Evolutionary conservation across 2,888 invertebrate genomes (phyloP).

Genomic region (Autographa pulchrina): DNA sequence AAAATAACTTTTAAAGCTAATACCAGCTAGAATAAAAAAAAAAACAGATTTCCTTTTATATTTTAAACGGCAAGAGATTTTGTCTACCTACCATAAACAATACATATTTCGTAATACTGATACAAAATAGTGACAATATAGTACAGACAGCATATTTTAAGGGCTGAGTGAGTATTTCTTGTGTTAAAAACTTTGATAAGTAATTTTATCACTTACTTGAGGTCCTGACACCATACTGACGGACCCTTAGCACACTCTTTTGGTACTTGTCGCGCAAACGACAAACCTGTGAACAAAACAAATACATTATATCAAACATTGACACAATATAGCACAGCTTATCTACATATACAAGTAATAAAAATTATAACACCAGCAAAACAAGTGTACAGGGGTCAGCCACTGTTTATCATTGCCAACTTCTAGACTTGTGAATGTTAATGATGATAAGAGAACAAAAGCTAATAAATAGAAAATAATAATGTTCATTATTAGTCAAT

Average conservation of each 20-base stretch:
- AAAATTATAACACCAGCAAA: constrained; percentile 45
- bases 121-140: too few species aligned
- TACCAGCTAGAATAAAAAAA: too few species aligned
- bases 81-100: too few species aligned
- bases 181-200: too few species aligned
- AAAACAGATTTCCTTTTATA: too few species aligned
- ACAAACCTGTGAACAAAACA: constrained; percentile 75
- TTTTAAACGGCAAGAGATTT: too few species aligned
- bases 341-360: constrained; percentile 48
- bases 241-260: constrained; percentile 85
- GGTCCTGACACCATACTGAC: constrained; percentile 80
- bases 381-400: constrained; percentile 56
- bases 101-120: too few species aligned
- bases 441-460: constrained; percentile 47
- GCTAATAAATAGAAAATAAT: constrained; percentile 14
- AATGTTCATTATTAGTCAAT: neutral
- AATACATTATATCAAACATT: constrained; percentile 2
- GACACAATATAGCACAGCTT: constrained; percentile 28
- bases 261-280: constrained; percentile 80
- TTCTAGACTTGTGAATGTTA: constrained; percentile 28
- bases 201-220: constrained; percentile 73
- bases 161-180: too few species aligned
- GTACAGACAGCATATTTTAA: too few species aligned
- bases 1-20: too few species aligned
- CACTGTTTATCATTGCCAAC: constrained; percentile 50